phyloP scores from a whole-genome alignment of 1,140 invertebrate genomes.

The Bombus difficillimus region DNA sequence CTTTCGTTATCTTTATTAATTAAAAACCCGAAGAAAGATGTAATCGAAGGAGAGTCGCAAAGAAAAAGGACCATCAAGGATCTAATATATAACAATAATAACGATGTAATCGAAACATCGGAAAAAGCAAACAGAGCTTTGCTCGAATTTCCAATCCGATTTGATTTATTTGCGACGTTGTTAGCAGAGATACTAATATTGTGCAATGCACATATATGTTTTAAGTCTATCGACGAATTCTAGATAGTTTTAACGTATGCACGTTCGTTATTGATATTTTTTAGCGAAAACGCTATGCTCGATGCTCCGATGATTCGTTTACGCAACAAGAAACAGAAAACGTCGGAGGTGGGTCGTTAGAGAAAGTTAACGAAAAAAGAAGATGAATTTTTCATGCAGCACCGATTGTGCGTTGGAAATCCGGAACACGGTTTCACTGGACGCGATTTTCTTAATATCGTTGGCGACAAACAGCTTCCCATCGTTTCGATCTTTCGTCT shows the following conservation, averaged over 20 bases:
- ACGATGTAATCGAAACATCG: neutral
- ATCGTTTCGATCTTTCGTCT: no score
- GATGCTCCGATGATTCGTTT: neutral
- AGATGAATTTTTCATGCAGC: neutral
- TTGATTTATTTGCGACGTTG: neutral
- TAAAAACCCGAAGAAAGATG: neutral
- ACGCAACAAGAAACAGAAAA: neutral
- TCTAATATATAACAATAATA: neutral
- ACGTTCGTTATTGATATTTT: slow-evolving; percentile 2
- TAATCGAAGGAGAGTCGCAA: neutral
- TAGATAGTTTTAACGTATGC: neutral
- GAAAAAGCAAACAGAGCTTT: neutral
- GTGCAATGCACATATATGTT: no score
- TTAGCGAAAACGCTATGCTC: neutral
- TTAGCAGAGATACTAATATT: neutral
- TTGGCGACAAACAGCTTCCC: neutral
- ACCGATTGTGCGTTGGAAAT: neutral
- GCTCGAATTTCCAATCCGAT: neutral
- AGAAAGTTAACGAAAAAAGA: slow-evolving; percentile 3
- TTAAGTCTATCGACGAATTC: neutral
- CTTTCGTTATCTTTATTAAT: neutral
- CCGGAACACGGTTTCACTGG: neutral
- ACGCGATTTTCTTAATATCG: neutral
- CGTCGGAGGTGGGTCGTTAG: neutral
- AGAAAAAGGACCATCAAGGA: neutral